phyloP scores from a whole-genome alignment of 2,113 vertebrate species.

The Saiga tatarica region DNA sequence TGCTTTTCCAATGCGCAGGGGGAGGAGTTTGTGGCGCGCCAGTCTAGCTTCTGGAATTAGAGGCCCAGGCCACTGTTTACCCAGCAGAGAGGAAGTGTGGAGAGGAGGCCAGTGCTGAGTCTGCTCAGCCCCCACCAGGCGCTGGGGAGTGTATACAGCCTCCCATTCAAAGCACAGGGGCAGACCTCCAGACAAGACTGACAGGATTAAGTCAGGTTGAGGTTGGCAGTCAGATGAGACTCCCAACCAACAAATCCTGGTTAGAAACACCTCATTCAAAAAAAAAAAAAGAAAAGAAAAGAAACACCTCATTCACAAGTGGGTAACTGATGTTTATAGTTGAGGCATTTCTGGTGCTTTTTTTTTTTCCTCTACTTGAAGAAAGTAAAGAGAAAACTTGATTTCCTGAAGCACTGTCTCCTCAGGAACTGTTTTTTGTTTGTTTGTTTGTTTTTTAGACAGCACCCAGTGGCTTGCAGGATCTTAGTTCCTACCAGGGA shows the following conservation, averaged over 20 bases:
- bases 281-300: no score
- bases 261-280: not conserved
- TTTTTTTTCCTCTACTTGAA: not conserved
- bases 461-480: not conserved
- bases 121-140: not conserved
- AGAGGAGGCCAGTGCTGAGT: not conserved
- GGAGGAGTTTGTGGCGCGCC: constrained; percentile 2
- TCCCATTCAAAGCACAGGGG: not conserved
- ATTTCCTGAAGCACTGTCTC: not conserved
- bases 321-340: not conserved
- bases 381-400: not conserved
- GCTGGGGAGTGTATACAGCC: not conserved
- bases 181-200: not conserved
- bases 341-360: not conserved
- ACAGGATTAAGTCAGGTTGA: not conserved
- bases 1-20: not conserved
- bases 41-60: not conserved
- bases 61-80: not conserved
- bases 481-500: not conserved
- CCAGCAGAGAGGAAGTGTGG: not conserved
- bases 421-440: not conserved
- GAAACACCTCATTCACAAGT: not conserved
- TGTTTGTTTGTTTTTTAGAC: not conserved
- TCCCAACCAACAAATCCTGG: not conserved
- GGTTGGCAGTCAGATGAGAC: not conserved